These are phyloP conservation scores for Anas bernieri DNA, from an alignment of 2,797 vertebrate species.

Conservation along the genomic window DNA sequence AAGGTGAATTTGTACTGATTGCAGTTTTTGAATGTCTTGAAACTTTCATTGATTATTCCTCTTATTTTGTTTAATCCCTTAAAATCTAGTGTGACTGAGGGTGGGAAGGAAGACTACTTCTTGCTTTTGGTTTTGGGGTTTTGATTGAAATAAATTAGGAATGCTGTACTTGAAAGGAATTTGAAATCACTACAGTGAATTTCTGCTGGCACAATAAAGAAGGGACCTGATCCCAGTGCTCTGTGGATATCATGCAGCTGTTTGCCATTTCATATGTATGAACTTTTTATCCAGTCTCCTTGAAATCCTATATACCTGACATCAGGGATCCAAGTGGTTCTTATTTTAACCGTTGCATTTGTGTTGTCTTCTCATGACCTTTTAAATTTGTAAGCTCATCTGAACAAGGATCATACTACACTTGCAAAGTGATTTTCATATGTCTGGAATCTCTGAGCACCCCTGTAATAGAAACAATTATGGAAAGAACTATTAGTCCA, in stretches of 20 bases:
- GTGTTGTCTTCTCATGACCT: background rate
- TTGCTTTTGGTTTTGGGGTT: background rate
- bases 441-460: background rate
- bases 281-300: background rate
- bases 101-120: background rate
- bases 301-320: background rate
- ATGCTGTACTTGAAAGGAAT: background rate
- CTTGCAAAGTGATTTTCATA: background rate
- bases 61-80: background rate
- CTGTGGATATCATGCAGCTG: background rate
- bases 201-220: background rate
- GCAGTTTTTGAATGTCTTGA: background rate
- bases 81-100: background rate
- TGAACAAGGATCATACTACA: background rate
- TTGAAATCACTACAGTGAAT: background rate
- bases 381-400: background rate
- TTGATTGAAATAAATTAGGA: background rate
- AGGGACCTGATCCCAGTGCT: background rate
- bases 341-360: background rate
- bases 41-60: background rate
- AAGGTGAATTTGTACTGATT: background rate
- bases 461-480: background rate
- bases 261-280: background rate
- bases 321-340: background rate
- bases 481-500: background rate